A percentile compares a stretch with the other conserved stretches of the same genome.
Evolutionary conservation across 2,113 vertebrate genomes (phyloP).

Genomic region (Larimichthys crocea): DNA sequence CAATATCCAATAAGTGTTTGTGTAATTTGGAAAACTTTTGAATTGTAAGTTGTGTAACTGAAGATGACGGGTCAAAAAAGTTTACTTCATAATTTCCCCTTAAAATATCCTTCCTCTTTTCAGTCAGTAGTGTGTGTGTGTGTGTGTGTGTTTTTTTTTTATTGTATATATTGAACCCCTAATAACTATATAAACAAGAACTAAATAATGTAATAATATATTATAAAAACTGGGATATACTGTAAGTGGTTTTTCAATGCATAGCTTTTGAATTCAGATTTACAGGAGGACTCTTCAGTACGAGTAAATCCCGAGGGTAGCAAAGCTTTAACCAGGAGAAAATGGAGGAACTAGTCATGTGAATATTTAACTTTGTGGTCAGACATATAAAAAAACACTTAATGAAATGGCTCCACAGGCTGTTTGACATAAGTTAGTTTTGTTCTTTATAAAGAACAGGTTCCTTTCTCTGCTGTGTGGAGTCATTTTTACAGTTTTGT

Average conservation of each 20-base stretch:
- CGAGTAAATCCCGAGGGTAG: not conserved
- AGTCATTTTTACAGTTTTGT: not conserved
- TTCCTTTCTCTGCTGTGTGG: not conserved
- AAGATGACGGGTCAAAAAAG: not conserved
- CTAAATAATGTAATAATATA: too few species aligned
- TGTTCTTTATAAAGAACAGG: not conserved
- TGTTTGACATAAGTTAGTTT: not conserved
- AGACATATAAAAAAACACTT: not conserved
- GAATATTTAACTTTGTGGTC: conserved; percentile 12
- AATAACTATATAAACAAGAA: too few species aligned
- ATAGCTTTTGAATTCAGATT: not conserved
- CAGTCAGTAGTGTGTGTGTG: not conserved
- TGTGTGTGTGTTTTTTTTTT: not conserved
- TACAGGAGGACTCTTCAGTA: not conserved
- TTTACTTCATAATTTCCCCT: conserved; percentile 29
- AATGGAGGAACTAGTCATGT: not conserved
- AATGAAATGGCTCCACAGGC: not conserved
- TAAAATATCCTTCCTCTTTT: conserved; percentile 59
- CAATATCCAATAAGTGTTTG: not conserved
- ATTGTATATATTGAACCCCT: too few species aligned
- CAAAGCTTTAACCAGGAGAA: not conserved
- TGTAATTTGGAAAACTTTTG: conserved; percentile 49
- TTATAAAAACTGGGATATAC: too few species aligned
- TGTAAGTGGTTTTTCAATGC: too few species aligned
- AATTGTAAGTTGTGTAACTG: not conserved